Evolutionary conservation across 2,113 vertebrate species (phyloP).

Genomic region (Rynchops niger): DNA sequence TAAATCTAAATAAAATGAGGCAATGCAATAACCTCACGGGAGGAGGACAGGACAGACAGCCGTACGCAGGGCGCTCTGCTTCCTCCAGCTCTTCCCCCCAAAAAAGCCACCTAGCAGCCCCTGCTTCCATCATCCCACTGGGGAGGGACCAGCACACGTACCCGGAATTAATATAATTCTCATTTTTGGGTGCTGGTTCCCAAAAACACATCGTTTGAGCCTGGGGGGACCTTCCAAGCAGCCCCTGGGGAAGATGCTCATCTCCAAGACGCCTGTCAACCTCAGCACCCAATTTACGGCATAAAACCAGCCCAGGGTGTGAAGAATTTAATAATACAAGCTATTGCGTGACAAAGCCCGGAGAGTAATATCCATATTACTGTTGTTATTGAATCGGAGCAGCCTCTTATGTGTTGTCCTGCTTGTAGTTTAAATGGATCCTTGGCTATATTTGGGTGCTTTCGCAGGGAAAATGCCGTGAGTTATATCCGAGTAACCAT

Average conservation of each 20-base stretch:
- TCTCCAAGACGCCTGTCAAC: neutral
- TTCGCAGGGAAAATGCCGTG: neutral
- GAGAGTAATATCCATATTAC: neutral
- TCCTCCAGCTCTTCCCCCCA: neutral
- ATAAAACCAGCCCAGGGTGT: neutral
- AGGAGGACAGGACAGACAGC: neutral
- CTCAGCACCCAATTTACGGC: neutral
- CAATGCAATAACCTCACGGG: fast-evolving
- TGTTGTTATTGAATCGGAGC: neutral
- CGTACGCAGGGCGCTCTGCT: neutral
- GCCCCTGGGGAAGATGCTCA: neutral
- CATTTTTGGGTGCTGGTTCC: neutral
- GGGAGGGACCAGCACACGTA: neutral
- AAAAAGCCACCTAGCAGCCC: neutral
- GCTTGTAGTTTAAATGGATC: neutral
- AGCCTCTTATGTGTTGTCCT: neutral
- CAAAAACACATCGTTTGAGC: fast-evolving
- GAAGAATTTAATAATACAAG: slow-evolving; percentile 27
- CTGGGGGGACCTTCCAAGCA: fast-evolving
- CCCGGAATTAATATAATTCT: neutral
- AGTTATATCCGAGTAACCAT: neutral
- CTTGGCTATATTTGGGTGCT: neutral
- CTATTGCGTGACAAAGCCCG: neutral
- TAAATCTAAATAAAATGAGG: no score
- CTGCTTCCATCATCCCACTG: neutral